Evolutionary conservation across 1,140 invertebrate genomes (phyloP).

Genomic region (Zaprionus africanus): DNA sequence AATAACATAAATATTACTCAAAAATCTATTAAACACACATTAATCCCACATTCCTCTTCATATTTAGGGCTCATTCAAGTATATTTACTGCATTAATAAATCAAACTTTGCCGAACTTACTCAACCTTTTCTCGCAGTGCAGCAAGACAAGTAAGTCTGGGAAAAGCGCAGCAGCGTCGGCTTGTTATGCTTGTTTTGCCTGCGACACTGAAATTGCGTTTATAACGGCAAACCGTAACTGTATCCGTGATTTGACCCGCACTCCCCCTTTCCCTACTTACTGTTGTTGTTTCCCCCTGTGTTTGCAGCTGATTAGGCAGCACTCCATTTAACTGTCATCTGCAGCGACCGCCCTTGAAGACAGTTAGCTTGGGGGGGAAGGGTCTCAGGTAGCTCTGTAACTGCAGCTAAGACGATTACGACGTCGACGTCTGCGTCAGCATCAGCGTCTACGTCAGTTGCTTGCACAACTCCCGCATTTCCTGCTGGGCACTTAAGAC

Average conservation of each 20-base stretch:
- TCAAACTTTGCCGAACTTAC: not conserved
- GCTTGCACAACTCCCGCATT: slow-evolving; percentile 37
- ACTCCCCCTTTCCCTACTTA: not conserved
- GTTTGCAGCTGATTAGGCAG: slow-evolving; percentile 43
- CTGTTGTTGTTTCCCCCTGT: slow-evolving; percentile 2
- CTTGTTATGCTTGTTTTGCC: not conserved
- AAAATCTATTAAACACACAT: too few species aligned
- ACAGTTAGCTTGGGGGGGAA: not conserved
- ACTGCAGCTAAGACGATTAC: slow-evolving; percentile 48
- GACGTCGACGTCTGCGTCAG: slow-evolving; percentile 25
- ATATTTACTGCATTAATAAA: not conserved
- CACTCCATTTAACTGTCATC: slow-evolving; percentile 53
- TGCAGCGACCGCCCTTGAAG: slow-evolving; percentile 21
- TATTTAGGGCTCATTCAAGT: too few species aligned
- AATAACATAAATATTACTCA: too few species aligned
- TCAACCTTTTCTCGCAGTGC: slow-evolving; percentile 3
- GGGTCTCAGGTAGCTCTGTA: slow-evolving; percentile 15
- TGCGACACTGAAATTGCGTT: slow-evolving; percentile 24
- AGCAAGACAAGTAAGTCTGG: not conserved
- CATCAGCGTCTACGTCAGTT: slow-evolving; percentile 6
- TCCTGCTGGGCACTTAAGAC: not conserved
- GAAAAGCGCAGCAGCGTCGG: slow-evolving; percentile 4
- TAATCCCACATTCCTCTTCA: too few species aligned
- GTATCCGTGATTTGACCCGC: slow-evolving; percentile 23
- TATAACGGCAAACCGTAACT: slow-evolving; percentile 12